Evolutionary conservation across 35 echinoderm and acorn worm species (phyloP), one percentile per base, ranked within the genome.

Genomic region (Stichopus chloronotus): DNA sequence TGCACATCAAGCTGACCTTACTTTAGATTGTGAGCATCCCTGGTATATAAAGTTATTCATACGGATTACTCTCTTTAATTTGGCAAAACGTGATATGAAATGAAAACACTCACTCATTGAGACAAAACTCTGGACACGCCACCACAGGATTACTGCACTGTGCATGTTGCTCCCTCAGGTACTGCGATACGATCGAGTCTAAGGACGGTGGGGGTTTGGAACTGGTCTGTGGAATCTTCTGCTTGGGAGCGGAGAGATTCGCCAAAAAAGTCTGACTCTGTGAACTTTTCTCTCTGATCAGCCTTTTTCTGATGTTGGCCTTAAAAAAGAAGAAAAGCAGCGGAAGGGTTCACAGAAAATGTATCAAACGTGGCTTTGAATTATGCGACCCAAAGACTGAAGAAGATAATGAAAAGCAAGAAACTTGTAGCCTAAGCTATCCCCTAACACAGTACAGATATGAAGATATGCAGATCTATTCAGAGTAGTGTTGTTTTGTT

Each of bases 91-190:
- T n/a, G n/a, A n/a, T n/a, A 43, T 43, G 30, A 43, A 43, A 43
- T 43, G 30, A 43, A 43, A 43, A 0, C 30, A 94, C 97, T 98
- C 85, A 98, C 97, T 98, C 97, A 80, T 94, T 60, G 54, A 98
- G 78, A 68, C 95, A 98, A 84, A 98, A 98, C 59, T 91, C 92
- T 72, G 97, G 97, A 84, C 97, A 96, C 20, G 95, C 95, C 4
- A 98, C 94, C 20, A 98, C 97, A 25, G 97, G 97, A 58, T 98
- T 96, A n/a, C 76, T 93, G 85, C 97, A 98, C 60, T 94, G 91
- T 63, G 97, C 97, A 93, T 98, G 97, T 63, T 98, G 97, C 71
- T 96, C 91, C 87, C 83, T 94, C 52, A 98, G 95, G 65, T 96
- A 98, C 59, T 98, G 86, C 19, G 93, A 95, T 52, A 98, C 97